Percentiles rank a stretch among this genome's conserved stretches.
Conservation (phyloP, 2,888 invertebrate genomes). For the Torymus auratus region DNA sequence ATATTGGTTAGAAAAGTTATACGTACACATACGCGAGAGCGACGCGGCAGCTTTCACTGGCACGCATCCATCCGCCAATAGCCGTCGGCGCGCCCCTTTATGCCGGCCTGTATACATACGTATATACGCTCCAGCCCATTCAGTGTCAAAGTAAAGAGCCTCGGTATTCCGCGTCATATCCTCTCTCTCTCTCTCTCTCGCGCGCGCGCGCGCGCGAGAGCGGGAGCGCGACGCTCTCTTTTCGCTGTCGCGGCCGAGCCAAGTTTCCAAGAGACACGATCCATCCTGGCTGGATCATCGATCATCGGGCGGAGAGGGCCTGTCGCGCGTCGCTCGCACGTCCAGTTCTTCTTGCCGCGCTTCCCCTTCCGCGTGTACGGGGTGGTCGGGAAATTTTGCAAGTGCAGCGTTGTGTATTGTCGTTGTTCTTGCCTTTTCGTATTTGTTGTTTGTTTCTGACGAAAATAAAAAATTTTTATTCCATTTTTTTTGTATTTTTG, state of each 20-base stretch:
- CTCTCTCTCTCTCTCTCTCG: constrained; percentile 1
- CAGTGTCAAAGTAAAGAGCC: constrained; percentile 57
- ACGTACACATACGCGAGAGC: neutral
- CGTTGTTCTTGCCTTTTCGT: too few species aligned
- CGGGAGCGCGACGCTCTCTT: too few species aligned
- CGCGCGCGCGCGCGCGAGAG: too few species aligned
- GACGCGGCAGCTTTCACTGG: constrained; percentile 8
- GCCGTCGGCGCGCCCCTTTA: constrained; percentile 39
- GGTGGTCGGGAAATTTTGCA: too few species aligned
- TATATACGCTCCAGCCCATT: constrained; percentile 43
- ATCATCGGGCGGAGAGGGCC: constrained; percentile 60
- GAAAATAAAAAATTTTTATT: too few species aligned
- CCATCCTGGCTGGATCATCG: constrained; percentile 67
- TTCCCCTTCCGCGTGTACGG: too few species aligned
- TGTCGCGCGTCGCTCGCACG: neutral
- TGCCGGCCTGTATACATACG: neutral
- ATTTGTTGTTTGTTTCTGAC: too few species aligned
- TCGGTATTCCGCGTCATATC: constrained; percentile 58
- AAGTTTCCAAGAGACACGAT: constrained; percentile 63
- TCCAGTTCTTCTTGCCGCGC: neutral
- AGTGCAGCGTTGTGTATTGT: too few species aligned
- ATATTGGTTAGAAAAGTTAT: constrained; percentile 49
- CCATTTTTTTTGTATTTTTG: too few species aligned
- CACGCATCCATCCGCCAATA: constrained; percentile 23
- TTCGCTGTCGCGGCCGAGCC: constrained; percentile 35